Conservation (phyloP, 2,113 vertebrate genomes). For the Patagioenas fasciata region DNA sequence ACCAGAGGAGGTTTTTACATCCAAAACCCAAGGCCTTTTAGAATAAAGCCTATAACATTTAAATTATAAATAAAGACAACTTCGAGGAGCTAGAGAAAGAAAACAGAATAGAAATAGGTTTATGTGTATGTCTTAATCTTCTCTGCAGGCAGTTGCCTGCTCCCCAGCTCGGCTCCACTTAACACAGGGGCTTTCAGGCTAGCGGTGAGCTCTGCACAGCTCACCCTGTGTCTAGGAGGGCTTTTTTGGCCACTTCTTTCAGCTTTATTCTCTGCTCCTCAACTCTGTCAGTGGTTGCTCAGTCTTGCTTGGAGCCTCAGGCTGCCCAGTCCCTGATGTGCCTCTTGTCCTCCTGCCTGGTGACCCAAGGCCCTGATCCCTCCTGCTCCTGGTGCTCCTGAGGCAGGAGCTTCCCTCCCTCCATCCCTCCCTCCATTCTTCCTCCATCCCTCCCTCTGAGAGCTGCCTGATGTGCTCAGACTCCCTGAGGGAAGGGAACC, state of each 20-base stretch:
- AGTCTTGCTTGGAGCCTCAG: not conserved
- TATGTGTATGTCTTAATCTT: not conserved
- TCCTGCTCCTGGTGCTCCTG: not conserved
- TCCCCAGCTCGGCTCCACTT: not conserved
- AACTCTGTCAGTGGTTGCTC: not conserved
- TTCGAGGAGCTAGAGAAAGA: not conserved
- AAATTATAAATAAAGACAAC: not conserved
- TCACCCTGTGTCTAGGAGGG: not conserved
- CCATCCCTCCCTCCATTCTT: not conserved
- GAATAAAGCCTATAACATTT: not conserved
- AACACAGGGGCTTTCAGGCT: not conserved
- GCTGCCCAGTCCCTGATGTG: not conserved
- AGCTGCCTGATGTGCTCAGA: not conserved
- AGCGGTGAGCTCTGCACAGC: not conserved
- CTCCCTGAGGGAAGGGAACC: not conserved
- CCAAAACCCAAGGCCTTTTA: not conserved
- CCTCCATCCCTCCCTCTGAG: not conserved
- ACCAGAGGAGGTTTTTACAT: not conserved
- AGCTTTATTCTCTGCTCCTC: not conserved
- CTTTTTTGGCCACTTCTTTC: not conserved
- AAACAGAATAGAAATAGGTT: not conserved
- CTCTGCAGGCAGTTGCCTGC: fast-evolving
- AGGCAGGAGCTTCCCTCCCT: not conserved
- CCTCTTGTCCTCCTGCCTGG: not conserved
- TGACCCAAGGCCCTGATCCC: not conserved